Percentiles rank a stretch among this genome's conserved stretches.
phyloP scores from a whole-genome alignment of 2,888 invertebrate species.

The Dermolepida albohirtum region DNA sequence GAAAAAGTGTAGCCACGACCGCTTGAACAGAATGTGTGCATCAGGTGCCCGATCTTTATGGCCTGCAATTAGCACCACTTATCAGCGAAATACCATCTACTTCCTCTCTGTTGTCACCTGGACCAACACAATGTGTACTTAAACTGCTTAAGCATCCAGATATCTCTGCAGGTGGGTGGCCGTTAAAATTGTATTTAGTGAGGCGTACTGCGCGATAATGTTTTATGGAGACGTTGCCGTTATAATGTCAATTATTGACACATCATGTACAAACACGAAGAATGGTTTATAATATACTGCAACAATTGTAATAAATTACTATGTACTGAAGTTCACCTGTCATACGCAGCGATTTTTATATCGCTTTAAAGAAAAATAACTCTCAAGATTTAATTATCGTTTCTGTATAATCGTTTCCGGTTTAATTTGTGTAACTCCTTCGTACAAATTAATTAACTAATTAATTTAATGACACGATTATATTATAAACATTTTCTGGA shows the following conservation, averaged over 20 bases:
- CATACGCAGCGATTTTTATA: background rate
- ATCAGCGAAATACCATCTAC: conserved; percentile 34
- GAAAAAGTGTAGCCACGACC: conserved; percentile 3
- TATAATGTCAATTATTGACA: conserved; percentile 6
- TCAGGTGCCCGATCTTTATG: conserved; percentile 40
- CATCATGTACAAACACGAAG: background rate
- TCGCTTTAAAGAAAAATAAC: background rate
- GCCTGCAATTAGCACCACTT: conserved; percentile 40
- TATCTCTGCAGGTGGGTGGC: conserved; percentile 25
- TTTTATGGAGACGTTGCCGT: conserved; percentile 12
- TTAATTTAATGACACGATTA: too few species aligned
- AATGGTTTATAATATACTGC: background rate
- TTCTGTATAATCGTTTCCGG: too few species aligned
- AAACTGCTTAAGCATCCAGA: conserved; percentile 12
- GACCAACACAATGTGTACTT: conserved; percentile 26
- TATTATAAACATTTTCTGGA: too few species aligned
- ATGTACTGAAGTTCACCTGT: background rate
- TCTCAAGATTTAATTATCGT: too few species aligned
- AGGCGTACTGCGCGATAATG: background rate
- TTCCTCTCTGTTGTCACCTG: conserved; percentile 40
- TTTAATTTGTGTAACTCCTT: too few species aligned
- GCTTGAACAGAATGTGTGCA: conserved; percentile 20
- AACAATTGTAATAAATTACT: background rate
- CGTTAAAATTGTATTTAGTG: conserved; percentile 19
- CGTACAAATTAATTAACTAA: too few species aligned